Conservation (phyloP, 2,888 invertebrate genomes). For the Sipha maydis region DNA sequence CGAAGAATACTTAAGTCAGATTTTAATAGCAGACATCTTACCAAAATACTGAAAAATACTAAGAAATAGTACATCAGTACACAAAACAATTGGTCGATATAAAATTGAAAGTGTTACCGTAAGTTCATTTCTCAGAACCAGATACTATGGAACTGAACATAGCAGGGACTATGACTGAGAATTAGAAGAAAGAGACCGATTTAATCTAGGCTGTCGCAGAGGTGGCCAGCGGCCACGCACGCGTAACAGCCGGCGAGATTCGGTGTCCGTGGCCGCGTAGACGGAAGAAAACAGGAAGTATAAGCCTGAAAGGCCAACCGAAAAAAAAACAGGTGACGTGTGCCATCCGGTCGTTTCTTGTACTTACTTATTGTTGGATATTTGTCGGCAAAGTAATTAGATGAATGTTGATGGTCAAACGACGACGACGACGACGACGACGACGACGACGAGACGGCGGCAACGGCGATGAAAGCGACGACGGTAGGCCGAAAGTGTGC, state of each 20-base stretch:
- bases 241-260: background rate
- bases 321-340: background rate
- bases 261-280: background rate
- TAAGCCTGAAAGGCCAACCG: too few species aligned
- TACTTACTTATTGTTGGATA: slow-evolving; percentile 43
- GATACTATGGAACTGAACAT: background rate
- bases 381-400: background rate
- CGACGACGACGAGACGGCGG: background rate
- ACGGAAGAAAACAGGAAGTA: too few species aligned
- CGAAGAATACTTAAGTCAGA: too few species aligned
- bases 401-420: background rate
- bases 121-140: background rate
- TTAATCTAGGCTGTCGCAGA: background rate
- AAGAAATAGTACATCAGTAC: too few species aligned
- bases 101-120: background rate
- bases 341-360: background rate
- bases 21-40: too few species aligned
- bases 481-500: background rate
- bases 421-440: background rate
- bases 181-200: background rate
- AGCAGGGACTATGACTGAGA: background rate
- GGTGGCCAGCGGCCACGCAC: background rate
- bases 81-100: background rate
- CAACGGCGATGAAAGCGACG: background rate
- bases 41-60: too few species aligned